Evolutionary conservation across 2,113 vertebrate genomes (phyloP).

Genomic region (Cnemophilus loriae): DNA sequence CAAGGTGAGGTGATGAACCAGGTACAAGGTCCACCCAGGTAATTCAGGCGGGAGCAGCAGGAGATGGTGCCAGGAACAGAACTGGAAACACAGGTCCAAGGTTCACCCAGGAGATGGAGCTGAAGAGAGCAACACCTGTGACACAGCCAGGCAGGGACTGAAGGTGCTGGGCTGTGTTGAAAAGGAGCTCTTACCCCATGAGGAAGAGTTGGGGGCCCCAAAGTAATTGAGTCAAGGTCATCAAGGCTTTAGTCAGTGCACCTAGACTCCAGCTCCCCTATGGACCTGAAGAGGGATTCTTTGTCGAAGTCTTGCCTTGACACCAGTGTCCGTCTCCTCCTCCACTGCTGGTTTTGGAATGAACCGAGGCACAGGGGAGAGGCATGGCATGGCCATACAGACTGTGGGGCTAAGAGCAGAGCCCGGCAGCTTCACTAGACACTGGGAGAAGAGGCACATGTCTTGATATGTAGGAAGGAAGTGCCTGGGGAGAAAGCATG

Average conservation of each 20-base stretch:
- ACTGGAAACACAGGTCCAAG: neutral
- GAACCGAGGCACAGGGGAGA: too few relatives aligned
- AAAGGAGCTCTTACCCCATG: neutral
- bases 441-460: neutral
- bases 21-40: neutral
- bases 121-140: neutral
- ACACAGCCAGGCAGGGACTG: neutral
- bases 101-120: neutral
- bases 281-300: neutral
- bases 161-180: neutral
- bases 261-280: neutral
- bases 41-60: neutral
- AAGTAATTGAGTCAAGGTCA: neutral
- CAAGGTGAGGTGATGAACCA: neutral
- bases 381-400: neutral
- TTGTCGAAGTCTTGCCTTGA: neutral
- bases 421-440: neutral
- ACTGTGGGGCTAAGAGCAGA: neutral
- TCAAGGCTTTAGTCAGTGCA: neutral
- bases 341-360: neutral
- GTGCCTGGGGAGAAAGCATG: neutral
- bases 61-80: neutral
- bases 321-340: fast-evolving
- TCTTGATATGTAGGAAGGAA: neutral
- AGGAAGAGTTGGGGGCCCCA: neutral